Percentiles rank a stretch among this genome's conserved stretches.
Evolutionary conservation across 2,113 vertebrate species (phyloP).

Genomic region (Chionodraco myersi): DNA sequence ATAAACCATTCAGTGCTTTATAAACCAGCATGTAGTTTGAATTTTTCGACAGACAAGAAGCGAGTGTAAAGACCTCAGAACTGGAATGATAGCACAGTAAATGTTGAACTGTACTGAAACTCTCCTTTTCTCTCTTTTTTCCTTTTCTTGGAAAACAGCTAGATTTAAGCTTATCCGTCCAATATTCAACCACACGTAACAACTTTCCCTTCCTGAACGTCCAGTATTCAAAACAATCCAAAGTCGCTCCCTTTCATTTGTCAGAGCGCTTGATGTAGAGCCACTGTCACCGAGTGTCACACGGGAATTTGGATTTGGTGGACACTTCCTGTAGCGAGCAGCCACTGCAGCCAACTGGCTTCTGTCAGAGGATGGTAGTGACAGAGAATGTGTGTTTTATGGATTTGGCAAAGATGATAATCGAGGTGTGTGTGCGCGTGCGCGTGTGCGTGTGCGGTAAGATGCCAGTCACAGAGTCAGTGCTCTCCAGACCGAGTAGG

Average conservation of each 20-base stretch:
- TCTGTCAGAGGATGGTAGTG: constrained; percentile 34
- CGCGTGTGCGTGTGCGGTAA: constrained; percentile 58
- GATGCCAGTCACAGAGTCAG: constrained; percentile 53
- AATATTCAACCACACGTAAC: constrained; percentile 15
- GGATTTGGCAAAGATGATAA: constrained; percentile 70
- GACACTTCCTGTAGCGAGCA: constrained; percentile 49
- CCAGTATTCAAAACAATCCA: constrained; percentile 23
- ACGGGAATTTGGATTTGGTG: constrained; percentile 50
- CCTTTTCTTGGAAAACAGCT: constrained; percentile 16
- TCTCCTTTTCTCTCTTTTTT: too few relatives aligned
- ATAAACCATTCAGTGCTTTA: too few relatives aligned
- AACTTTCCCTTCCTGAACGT: neutral
- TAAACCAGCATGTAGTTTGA: too few relatives aligned
- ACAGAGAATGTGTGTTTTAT: constrained; percentile 67
- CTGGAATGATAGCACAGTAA: too few relatives aligned
- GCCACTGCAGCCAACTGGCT: constrained; percentile 60
- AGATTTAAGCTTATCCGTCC: constrained; percentile 7
- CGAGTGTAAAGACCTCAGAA: too few relatives aligned
- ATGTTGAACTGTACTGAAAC: neutral
- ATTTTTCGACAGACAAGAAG: too few relatives aligned
- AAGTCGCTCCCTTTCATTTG: constrained; percentile 18
- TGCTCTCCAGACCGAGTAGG: constrained; percentile 49
- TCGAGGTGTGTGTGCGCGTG: constrained; percentile 52
- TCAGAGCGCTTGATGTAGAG: constrained; percentile 33
- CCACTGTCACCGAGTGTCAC: constrained; percentile 47